A percentile compares a stretch with the other conserved stretches of the same genome.
Evolutionary conservation across 2,888 invertebrate species (phyloP).

Genomic region (Sarcophaga carnaria): DNA sequence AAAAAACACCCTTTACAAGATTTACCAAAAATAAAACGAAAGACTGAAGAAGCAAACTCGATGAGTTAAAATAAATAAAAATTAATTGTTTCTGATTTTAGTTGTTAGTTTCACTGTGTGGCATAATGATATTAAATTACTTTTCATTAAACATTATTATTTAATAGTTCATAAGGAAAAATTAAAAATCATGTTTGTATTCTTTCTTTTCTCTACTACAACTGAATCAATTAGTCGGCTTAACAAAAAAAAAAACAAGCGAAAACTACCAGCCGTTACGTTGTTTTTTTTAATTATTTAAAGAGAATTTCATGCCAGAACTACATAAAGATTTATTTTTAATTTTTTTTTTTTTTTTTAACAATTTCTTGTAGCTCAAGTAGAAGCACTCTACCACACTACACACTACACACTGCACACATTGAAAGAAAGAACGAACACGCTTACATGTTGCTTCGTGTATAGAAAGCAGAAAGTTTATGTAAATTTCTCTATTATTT

Average conservation of each 20-base stretch:
- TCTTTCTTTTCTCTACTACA: not conserved
- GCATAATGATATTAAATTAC: not conserved
- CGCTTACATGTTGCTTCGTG: not conserved
- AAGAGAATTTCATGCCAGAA: conserved; percentile 2
- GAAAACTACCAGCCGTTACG: not conserved
- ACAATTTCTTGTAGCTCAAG: not conserved
- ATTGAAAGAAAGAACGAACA: not conserved
- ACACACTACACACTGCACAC: too few relatives aligned
- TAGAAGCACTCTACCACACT: not conserved
- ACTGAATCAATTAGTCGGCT: not conserved
- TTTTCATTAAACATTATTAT: not conserved
- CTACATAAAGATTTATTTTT: conserved; percentile 43
- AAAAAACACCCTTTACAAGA: too few relatives aligned
- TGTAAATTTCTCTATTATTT: conserved; percentile 23
- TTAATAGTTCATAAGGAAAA: not conserved
- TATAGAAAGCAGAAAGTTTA: conserved; percentile 19
- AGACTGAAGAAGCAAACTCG: conserved; percentile 74
- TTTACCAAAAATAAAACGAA: conserved; percentile 59
- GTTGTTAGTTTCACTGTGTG: not conserved
- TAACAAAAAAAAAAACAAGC: not conserved
- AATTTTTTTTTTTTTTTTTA: not conserved
- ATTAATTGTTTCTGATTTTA: not conserved
- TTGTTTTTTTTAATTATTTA: not conserved
- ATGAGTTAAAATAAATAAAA: not conserved
- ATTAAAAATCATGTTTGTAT: not conserved